phyloP scores from a whole-genome alignment of 1,140 invertebrate species.

The Drosophila suzukii region DNA sequence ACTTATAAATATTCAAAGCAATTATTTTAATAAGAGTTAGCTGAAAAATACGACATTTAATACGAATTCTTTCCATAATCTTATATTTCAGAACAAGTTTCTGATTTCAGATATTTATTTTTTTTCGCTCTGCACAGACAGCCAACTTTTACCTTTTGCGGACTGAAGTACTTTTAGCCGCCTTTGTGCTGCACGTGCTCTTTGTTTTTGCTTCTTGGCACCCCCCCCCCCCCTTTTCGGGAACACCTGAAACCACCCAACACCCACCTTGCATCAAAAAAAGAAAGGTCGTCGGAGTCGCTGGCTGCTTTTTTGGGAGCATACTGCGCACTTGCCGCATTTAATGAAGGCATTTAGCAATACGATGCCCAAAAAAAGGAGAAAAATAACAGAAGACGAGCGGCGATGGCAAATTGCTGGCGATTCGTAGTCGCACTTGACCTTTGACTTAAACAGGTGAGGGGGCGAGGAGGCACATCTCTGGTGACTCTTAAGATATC shows the following conservation, averaged over 20 bases:
- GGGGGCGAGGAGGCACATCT: background rate
- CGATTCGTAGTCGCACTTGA: constrained; percentile 43
- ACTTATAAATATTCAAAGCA: background rate
- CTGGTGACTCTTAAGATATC: constrained; percentile 3
- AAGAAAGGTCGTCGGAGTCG: constrained; percentile 26
- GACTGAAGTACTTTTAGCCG: constrained; percentile 35
- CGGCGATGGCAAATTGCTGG: constrained; percentile 6
- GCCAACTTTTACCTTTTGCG: constrained; percentile 9
- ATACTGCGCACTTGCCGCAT: constrained; percentile 39
- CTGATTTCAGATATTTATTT: background rate
- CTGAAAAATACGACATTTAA: background rate
- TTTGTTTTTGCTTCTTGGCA: constrained; percentile 30
- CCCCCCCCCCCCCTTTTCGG: background rate
- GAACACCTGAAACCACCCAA: background rate
- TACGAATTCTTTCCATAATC: background rate
- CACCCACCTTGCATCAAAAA: background rate
- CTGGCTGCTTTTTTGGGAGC: constrained; percentile 27
- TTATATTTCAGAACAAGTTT: background rate
- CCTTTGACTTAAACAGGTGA: constrained; percentile 26
- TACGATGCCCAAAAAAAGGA: constrained; percentile 18
- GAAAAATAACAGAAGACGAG: background rate
- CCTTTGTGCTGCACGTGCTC: constrained; percentile 34
- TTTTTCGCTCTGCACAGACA: background rate
- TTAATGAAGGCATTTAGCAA: constrained; percentile 64
- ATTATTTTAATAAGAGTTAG: background rate